Conservation (phyloP, 1,140 invertebrate species). For the Zaprionus ornatus region DNA sequence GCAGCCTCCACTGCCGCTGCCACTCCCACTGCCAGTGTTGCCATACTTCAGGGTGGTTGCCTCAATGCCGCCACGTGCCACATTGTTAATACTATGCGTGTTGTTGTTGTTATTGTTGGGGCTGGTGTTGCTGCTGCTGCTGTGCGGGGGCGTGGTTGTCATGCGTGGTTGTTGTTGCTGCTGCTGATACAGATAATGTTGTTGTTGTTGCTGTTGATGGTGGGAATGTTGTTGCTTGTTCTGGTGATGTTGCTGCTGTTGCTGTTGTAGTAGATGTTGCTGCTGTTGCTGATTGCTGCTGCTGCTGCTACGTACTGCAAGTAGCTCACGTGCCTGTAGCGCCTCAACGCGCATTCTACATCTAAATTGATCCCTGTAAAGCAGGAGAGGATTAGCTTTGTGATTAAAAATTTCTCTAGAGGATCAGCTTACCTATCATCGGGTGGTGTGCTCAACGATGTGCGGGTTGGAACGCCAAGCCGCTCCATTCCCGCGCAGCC, state of each 20-base stretch:
- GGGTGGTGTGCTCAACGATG: conserved; percentile 77
- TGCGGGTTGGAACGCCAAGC: conserved; percentile 86
- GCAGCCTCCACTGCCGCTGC: conserved; percentile 54
- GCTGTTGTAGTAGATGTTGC: conserved; percentile 23
- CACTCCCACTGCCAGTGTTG: conserved; percentile 73
- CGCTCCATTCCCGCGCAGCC: conserved; percentile 88
- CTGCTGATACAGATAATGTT: conserved; percentile 62
- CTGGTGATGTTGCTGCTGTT: conserved; percentile 45
- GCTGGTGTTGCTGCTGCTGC: conserved; percentile 35
- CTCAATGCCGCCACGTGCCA: conserved; percentile 75
- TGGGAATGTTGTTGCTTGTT: conserved; percentile 74
- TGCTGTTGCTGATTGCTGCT: conserved; percentile 54
- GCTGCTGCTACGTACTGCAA: conserved; percentile 74
- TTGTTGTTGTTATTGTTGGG: conserved; percentile 36
- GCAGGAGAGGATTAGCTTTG: background rate
- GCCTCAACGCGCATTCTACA: conserved; percentile 82
- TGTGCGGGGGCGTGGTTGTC: conserved; percentile 61
- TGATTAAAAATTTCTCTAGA: background rate
- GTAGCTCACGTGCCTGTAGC: conserved; percentile 74
- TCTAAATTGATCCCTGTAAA: conserved; percentile 78
- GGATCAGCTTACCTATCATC: conserved; percentile 74
- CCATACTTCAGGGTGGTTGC: conserved; percentile 77
- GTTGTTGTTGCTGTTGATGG: conserved; percentile 61
- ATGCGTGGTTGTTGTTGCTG: conserved; percentile 70
- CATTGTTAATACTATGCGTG: conserved; percentile 67